Evolutionary conservation across 1,140 invertebrate genomes (phyloP).

Genomic region (Phthorimaea operculella): DNA sequence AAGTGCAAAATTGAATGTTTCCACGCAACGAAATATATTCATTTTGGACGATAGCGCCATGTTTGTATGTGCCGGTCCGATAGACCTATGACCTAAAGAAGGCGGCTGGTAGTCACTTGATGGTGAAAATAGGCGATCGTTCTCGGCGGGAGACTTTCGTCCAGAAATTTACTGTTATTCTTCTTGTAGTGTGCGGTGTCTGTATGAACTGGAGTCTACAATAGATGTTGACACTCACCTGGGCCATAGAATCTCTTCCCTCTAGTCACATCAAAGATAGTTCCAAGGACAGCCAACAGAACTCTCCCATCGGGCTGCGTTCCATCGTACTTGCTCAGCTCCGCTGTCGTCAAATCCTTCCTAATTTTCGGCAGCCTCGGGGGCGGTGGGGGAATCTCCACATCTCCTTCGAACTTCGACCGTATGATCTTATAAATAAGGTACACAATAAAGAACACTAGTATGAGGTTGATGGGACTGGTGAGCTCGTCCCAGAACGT

Average conservation of each 20-base stretch:
- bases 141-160: no score
- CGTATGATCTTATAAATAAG: conserved; percentile 56
- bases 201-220: no score
- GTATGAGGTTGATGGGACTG: conserved; percentile 49
- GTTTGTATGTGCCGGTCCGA: no score
- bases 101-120: no score
- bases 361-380: conserved; percentile 48
- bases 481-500: conserved; percentile 54
- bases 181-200: no score
- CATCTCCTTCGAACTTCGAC: conserved; percentile 49
- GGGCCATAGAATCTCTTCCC: conserved; percentile 61
- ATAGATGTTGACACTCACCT: conserved; percentile 43
- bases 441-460: conserved; percentile 51
- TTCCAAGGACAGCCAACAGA: conserved; percentile 48
- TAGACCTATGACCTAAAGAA: no score
- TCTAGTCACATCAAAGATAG: conserved; percentile 58
- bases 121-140: no score
- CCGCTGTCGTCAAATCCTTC: conserved; percentile 54
- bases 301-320: conserved; percentile 55
- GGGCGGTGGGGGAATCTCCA: conserved; percentile 27
- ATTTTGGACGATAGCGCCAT: no score
- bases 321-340: conserved; percentile 54
- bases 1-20: no score
- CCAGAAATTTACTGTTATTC: no score
- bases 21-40: no score